These are phyloP conservation scores for Galago senegalensis DNA, from an alignment of 2,797 vertebrate species.

Conservation along the genomic window DNA sequence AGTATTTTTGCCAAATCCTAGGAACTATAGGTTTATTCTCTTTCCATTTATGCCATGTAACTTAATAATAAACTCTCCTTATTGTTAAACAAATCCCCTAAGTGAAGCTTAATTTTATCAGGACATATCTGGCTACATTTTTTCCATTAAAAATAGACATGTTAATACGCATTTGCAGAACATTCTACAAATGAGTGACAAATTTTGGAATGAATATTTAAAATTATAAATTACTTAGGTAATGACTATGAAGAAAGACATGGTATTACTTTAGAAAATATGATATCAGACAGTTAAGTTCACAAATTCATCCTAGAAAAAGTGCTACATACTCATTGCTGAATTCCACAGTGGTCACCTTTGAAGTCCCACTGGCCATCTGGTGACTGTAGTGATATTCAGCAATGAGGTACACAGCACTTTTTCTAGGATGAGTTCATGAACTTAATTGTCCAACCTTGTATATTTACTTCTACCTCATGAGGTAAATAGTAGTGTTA, in stretches of 20 bases:
- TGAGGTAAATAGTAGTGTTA: slow-evolving; percentile 9
- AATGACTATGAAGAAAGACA: slow-evolving; percentile 13
- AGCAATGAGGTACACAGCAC: too few relatives aligned
- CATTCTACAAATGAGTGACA: slow-evolving; percentile 45
- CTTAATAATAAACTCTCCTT: slow-evolving; percentile 45
- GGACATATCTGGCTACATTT: slow-evolving; percentile 18
- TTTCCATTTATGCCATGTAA: not conserved
- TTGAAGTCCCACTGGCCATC: too few relatives aligned
- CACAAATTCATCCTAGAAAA: too few relatives aligned
- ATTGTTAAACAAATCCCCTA: not conserved
- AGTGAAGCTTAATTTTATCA: slow-evolving; percentile 39
- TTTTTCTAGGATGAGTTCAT: too few relatives aligned
- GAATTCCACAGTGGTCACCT: too few relatives aligned
- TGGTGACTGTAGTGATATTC: too few relatives aligned
- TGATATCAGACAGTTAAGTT: too few relatives aligned
- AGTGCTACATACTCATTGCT: too few relatives aligned
- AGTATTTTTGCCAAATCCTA: slow-evolving; percentile 20
- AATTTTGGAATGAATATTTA: slow-evolving; percentile 19
- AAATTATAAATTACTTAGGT: slow-evolving; percentile 51
- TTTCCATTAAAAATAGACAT: slow-evolving; percentile 52
- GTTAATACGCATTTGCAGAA: not conserved
- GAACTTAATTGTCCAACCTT: too few relatives aligned
- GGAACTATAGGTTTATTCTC: not conserved
- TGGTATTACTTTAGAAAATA: slow-evolving; percentile 46
- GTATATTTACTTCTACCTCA: not conserved